Evolutionary conservation across 2,113 vertebrate genomes (phyloP).

Genomic region (Paralichthys olivaceus): DNA sequence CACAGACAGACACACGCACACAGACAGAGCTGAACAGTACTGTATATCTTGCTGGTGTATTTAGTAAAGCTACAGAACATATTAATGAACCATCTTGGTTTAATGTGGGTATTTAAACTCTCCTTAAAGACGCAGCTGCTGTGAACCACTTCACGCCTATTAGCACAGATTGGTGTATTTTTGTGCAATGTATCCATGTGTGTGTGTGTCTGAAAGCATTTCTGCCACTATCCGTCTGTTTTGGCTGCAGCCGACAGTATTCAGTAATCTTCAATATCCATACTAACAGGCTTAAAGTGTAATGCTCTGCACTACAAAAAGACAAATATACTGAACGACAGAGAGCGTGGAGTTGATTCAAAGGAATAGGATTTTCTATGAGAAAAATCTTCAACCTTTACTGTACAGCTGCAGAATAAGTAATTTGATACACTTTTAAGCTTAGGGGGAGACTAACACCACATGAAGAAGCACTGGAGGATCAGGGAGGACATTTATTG

Average conservation of each 20-base stretch:
- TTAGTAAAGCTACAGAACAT: conserved; percentile 5
- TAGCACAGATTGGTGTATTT: conserved; percentile 24
- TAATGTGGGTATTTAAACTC: not conserved
- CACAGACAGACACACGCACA: not conserved
- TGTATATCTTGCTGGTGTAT: too few relatives aligned
- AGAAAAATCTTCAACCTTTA: conserved; percentile 53
- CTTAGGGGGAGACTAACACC: conserved; percentile 18
- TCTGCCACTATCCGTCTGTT: conserved; percentile 29
- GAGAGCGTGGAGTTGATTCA: conserved; percentile 38
- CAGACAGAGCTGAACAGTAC: too few relatives aligned
- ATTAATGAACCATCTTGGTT: conserved; percentile 50
- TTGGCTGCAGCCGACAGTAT: conserved; percentile 22
- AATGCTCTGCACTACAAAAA: conserved; percentile 61
- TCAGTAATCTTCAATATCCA: conserved; percentile 60
- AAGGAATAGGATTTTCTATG: conserved; percentile 53
- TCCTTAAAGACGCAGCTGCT: conserved; percentile 27
- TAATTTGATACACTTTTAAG: conserved; percentile 53
- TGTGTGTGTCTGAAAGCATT: conserved; percentile 17
- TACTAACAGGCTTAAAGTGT: conserved; percentile 66
- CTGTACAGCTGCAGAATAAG: conserved; percentile 51
- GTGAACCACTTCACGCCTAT: conserved; percentile 20
- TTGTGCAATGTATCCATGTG: conserved; percentile 9
- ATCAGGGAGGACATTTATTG: conserved; percentile 36
- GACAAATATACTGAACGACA: conserved; percentile 38
- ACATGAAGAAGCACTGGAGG: conserved; percentile 29